These are phyloP conservation scores for Gallinago paraguaiae DNA, from an alignment of 2,113 vertebrate species.

Conservation along the genomic window DNA sequence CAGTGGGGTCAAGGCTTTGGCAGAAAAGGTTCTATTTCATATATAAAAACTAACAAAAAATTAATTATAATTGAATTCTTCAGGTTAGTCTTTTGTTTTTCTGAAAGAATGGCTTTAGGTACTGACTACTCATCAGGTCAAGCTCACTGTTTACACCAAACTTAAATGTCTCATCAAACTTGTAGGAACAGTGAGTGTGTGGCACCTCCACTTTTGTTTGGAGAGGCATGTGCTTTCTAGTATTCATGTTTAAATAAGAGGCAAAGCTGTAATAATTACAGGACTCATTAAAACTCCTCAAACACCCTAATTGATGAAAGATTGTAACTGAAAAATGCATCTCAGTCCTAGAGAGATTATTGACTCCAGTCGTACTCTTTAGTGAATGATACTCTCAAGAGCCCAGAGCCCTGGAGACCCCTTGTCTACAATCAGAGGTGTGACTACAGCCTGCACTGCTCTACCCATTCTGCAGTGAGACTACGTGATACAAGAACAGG, in stretches of 20 bases:
- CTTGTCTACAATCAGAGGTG: not conserved
- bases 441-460: not conserved
- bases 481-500: not conserved
- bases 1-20: accelerated
- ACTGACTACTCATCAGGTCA: not conserved
- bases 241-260: not conserved
- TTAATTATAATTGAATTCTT: not conserved
- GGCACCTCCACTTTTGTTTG: not conserved
- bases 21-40: not conserved
- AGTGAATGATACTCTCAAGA: not conserved
- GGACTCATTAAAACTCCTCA: not conserved
- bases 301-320: not conserved
- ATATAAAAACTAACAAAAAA: not conserved
- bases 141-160: not conserved
- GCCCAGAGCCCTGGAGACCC: not conserved
- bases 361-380: not conserved
- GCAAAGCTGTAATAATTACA: not conserved
- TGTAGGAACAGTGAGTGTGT: not conserved
- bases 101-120: not conserved
- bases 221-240: not conserved
- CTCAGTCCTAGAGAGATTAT: not conserved
- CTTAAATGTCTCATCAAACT: not conserved
- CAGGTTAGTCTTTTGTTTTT: not conserved
- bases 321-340: not conserved
- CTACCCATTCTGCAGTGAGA: not conserved